Evolutionary conservation across 2,888 invertebrate genomes (phyloP), one percentile per base, ranked within the genome.

Genomic region (Tenthredo notha): DNA sequence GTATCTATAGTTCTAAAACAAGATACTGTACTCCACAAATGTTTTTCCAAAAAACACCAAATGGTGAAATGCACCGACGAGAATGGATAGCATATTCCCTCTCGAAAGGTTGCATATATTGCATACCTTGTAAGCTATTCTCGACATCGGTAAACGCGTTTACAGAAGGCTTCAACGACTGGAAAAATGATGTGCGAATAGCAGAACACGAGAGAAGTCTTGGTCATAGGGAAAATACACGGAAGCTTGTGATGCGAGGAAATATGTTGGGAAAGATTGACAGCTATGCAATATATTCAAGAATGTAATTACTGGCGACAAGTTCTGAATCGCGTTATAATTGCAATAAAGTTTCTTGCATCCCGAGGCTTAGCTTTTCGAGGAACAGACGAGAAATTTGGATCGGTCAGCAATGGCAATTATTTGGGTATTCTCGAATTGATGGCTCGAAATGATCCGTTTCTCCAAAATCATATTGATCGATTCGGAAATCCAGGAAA

Each of bases 371-470:
- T 92, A 21, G 85, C 90, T 40, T 90, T 91, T 85, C 84, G 89
- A 86, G 90, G 89, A 70, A 21, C 80, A n/a, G 83, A 90, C 82
- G 89, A 92, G 75, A 86, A 74, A 77, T 87, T 91, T 86, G 88
- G 89, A 21, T 88, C 88, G 9, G 15, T 80, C n/a, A 65, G 88
- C 70, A 92, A 90, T 88, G 91, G 90, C 12, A 92, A 91, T 86
- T 91, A 87, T 85, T 86, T 91, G 74, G 89, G 90, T 75, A 58
- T 83, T 25, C 75, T 91, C 25, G 90, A 92, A 87, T 65, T 90
- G 25, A 84, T 91, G 21, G 88, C 90, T 54, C 86, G 90, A 85
- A 91, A 88, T 83, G 90, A 90, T 86, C 87, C 89, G 29, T 91
- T 92, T 85, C 84, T 91, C 15, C 84, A 86, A 21, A 75, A 86